Evolutionary conservation across 30 jellyfish, hydroid and myxozoan genomes (phyloP).

Genomic region (Cassiopea xamachana): DNA sequence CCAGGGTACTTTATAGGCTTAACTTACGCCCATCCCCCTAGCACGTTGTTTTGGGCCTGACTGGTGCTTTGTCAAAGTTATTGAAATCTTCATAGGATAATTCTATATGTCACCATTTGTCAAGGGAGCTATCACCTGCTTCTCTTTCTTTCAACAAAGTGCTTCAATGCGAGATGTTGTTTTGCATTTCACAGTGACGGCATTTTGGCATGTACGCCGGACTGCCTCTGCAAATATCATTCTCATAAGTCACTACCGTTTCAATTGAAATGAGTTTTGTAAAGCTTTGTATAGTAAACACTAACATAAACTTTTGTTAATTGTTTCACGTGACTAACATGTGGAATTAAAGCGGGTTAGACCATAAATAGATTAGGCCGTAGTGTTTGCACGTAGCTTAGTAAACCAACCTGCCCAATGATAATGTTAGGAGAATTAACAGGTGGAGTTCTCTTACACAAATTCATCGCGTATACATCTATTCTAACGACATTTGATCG

Average conservation of each 20-base stretch:
- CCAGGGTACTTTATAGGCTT: background rate
- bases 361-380: background rate
- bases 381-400: background rate
- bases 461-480: background rate
- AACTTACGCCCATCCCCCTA: background rate
- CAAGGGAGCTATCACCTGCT: background rate
- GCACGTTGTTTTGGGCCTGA: background rate
- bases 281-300: background rate
- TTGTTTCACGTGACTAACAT: constrained; percentile 10
- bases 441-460: background rate
- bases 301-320: background rate
- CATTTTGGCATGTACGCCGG: background rate
- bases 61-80: background rate
- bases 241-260: background rate
- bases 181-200: background rate
- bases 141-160: background rate
- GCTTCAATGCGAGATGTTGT: background rate
- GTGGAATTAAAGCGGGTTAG: constrained; percentile 4
- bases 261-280: background rate
- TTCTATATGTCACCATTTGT: background rate
- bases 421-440: background rate
- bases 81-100: background rate
- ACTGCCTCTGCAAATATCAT: constrained; percentile 1
- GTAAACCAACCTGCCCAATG: background rate
- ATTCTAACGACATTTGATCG: background rate